Percentiles rank a stretch among this genome's conserved stretches.
Conservation (phyloP, 2,888 invertebrate species). For the Eudasyphora cyanicolor region DNA sequence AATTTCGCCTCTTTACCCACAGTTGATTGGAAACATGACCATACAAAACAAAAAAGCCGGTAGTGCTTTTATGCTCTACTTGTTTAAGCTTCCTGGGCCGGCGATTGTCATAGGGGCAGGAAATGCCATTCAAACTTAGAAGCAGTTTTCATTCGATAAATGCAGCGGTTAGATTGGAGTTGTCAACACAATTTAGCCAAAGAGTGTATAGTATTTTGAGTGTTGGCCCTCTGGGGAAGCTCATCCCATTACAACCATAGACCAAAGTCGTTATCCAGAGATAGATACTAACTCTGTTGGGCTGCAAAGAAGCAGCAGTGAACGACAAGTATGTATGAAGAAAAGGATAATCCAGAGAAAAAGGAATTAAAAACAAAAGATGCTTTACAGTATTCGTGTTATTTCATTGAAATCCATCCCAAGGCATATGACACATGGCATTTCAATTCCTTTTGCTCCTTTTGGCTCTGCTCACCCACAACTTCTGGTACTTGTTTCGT, state of each 20-base stretch:
- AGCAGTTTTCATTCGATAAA: not conserved
- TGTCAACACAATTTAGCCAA: constrained; percentile 24
- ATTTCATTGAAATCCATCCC: not conserved
- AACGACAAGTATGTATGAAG: too few relatives aligned
- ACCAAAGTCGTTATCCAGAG: not conserved
- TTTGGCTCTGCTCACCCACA: not conserved
- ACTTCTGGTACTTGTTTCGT: constrained; percentile 39
- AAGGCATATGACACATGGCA: not conserved
- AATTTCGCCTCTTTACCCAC: too few relatives aligned
- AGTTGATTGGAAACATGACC: too few relatives aligned
- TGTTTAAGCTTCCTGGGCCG: not conserved
- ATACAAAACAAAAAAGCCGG: not conserved
- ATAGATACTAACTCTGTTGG: not conserved
- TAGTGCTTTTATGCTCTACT: not conserved
- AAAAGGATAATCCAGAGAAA: not conserved
- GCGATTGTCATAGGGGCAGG: not conserved
- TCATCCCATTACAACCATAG: not conserved
- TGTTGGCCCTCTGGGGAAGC: not conserved
- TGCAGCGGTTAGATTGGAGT: not conserved
- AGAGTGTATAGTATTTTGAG: not conserved
- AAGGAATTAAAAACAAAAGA: constrained; percentile 5
- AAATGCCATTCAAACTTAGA: constrained; percentile 4
- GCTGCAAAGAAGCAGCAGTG: not conserved
- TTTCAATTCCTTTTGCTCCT: not conserved
- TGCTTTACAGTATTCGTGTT: not conserved